A percentile compares a stretch with the other conserved stretches of the same genome.
phyloP scores from a whole-genome alignment of 2,797 vertebrate genomes.

The Acrossocheilus wenchowensis region DNA sequence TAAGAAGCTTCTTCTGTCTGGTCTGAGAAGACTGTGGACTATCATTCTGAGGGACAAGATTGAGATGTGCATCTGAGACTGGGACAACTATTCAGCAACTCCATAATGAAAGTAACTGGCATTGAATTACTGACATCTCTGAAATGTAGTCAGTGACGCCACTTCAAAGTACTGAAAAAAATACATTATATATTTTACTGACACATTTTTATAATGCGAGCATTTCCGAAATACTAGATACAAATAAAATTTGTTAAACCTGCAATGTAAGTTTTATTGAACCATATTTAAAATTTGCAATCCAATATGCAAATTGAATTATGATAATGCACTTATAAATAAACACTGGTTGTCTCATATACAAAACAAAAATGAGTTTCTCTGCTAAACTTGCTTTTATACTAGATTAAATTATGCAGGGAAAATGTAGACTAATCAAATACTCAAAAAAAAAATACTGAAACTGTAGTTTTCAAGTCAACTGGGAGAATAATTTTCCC shows the following conservation, averaged over 20 bases:
- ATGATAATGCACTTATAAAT: background rate
- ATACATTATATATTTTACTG: too few species aligned
- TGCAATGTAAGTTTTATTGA: background rate
- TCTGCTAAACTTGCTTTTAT: background rate
- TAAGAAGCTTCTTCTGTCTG: slow-evolving; percentile 2
- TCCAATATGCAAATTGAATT: background rate
- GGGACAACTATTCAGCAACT: background rate
- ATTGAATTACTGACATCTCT: background rate
- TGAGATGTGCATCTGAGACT: background rate
- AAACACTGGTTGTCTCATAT: background rate
- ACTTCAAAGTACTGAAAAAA: background rate
- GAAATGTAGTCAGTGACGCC: background rate
- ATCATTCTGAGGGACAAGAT: background rate
- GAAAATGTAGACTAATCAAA: background rate
- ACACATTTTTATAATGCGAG: background rate
- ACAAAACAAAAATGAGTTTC: background rate
- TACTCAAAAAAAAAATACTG: background rate
- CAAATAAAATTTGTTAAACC: background rate
- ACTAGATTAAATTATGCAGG: background rate
- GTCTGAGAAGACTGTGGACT: background rate
- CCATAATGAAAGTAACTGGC: background rate
- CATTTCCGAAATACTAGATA: background rate
- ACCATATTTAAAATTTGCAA: background rate
- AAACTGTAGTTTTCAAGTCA: background rate
- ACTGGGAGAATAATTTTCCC: background rate